phyloP scores from a whole-genome alignment of 2,113 vertebrate genomes.

The Acrocephalus arundinaceus region DNA sequence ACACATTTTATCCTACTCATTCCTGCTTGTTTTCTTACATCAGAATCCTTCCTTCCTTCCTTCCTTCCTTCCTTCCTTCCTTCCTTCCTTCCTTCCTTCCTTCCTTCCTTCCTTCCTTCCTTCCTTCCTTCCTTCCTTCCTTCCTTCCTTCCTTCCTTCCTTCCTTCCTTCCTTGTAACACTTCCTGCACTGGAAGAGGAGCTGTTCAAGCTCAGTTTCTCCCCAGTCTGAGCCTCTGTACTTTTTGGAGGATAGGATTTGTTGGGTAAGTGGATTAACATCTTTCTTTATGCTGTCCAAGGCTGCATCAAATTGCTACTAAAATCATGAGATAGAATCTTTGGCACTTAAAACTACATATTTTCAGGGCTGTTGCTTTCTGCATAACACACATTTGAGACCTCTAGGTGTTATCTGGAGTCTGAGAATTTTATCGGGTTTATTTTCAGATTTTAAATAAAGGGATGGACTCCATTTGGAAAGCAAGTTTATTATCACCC shows the following conservation, averaged over 20 bases:
- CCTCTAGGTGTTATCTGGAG: neutral
- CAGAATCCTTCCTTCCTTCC: neutral
- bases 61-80: neutral
- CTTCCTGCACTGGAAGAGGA: neutral
- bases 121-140: no score
- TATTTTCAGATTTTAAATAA: slow-evolving; percentile 43
- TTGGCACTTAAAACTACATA: slow-evolving; percentile 30
- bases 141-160: no score
- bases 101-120: no score
- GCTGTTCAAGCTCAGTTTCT: slow-evolving; percentile 11
- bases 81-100: no score
- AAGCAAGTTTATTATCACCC: neutral
- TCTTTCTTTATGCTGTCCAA: slow-evolving; percentile 42
- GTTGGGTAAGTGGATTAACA: slow-evolving; percentile 31
- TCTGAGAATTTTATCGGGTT: neutral
- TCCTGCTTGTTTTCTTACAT: neutral
- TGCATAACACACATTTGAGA: slow-evolving; percentile 5
- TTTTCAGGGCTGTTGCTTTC: slow-evolving; percentile 1
- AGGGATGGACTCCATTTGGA: neutral
- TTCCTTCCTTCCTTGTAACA: neutral
- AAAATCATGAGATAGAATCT: slow-evolving; percentile 51
- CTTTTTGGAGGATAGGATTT: slow-evolving; percentile 26
- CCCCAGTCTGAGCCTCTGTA: neutral
- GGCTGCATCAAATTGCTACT: slow-evolving; percentile 35
- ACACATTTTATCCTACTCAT: neutral